phyloP scores from a whole-genome alignment of 1,140 invertebrate genomes.

The Stegodyphus dumicola region DNA sequence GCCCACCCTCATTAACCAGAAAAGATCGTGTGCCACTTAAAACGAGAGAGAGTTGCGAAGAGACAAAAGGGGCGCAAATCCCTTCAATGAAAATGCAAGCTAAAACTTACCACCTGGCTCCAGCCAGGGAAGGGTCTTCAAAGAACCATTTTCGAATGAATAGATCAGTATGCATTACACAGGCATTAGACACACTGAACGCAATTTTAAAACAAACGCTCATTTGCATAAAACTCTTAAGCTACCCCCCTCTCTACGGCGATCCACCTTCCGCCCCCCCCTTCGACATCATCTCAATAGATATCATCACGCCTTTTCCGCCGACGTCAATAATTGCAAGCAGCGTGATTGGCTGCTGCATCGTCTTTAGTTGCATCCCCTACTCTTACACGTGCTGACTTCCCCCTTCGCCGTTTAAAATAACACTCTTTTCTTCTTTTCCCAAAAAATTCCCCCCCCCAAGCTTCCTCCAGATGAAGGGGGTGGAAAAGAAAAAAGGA shows the following conservation, averaged over 20 bases:
- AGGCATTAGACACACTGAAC: conserved; percentile 52
- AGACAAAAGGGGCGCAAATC: conserved; percentile 45
- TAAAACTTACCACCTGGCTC: conserved; percentile 48
- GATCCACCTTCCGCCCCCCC: not conserved
- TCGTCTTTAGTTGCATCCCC: conserved; percentile 24
- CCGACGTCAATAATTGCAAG: conserved; percentile 59
- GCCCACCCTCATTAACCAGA: conserved; percentile 41
- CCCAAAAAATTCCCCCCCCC: not conserved
- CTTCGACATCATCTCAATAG: conserved; percentile 48
- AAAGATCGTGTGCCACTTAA: conserved; percentile 1
- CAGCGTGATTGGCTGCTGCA: conserved; percentile 39
- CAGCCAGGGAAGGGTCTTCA: conserved; percentile 33
- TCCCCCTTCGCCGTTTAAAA: conserved; percentile 9
- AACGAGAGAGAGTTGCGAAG: not conserved
- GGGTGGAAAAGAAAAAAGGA: conserved; percentile 12
- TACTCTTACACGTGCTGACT: not conserved
- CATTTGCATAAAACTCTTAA: conserved; percentile 62
- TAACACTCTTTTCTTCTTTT: conserved; percentile 26
- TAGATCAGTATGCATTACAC: conserved; percentile 60
- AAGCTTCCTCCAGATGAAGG: conserved; percentile 2
- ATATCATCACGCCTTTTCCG: conserved; percentile 51
- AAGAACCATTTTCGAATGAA: conserved; percentile 60
- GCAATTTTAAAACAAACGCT: conserved; percentile 59
- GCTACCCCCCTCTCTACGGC: conserved; percentile 23
- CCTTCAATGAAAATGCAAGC: conserved; percentile 56